Evolutionary conservation across 2,888 invertebrate species (phyloP), one percentile per base, ranked within the genome.

Genomic region (Agrochola lychnidis): DNA sequence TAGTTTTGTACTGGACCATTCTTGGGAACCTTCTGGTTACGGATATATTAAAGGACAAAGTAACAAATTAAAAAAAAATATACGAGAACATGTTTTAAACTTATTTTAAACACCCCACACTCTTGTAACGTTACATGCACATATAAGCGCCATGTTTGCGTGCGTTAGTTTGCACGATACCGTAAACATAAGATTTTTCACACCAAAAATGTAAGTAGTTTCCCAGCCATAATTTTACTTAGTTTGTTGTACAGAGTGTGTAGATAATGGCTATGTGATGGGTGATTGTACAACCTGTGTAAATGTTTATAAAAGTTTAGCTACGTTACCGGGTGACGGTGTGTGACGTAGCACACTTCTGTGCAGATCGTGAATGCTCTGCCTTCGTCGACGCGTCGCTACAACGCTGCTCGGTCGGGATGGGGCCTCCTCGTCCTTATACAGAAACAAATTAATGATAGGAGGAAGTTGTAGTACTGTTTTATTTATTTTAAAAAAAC

Each of bases 341-440:
- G 92, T 90, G 59, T 89, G 89, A 0, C 81, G 77, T 12, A 90
- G 73, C 1, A 90, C 91, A 56, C 92, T 90, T 5, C 97, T 92
- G 59, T 92, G 93, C 67, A 94, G 75, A 73, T 97, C 94, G 85
- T 94, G 93, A 0, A 90, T 88, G 87, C 97, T 97, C 84, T 95
- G 97, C 1, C 97, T 93, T 0, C 95, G 92, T 1, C 92, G 93
- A 0, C 96, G 93, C n/a, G 92, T 88, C 14, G 92, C 93, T 71
- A 85, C 66, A 73, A 93, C 94, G 82, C 95, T 94, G 89, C 92
- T 91, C 14, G 94, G 92, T 2, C 94, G 90, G 2, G 95, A 93
- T 4, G 84, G 51, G 0, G 80, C 83, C 1, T 93, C 93, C 4
- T 93, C 94, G 1, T 93, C 93, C 70, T 88, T 90, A 22, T 92